These are phyloP conservation scores for Drosophila repleta DNA, from an alignment of 1,140 invertebrate genomes.

Conservation along the genomic window DNA sequence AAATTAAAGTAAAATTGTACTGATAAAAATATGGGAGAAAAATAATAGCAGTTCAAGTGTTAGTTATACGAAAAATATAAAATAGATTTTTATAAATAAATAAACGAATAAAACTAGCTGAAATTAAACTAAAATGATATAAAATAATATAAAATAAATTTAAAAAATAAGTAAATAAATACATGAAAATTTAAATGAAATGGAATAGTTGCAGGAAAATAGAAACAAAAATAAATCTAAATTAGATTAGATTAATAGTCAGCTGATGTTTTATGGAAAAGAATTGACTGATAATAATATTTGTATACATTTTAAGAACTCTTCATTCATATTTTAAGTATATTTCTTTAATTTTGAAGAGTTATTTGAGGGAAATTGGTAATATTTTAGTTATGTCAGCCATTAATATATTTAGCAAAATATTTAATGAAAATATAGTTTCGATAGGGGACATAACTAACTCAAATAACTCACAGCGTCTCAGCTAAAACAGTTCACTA, in stretches of 20 bases:
- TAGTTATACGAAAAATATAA: slow-evolving; percentile 7
- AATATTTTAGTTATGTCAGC: too few relatives aligned
- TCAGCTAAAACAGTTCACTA: slow-evolving; percentile 15
- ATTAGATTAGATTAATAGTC: slow-evolving; percentile 15
- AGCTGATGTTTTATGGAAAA: too few relatives aligned
- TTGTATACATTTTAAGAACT: too few relatives aligned
- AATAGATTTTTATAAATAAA: not conserved
- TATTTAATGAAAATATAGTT: too few relatives aligned
- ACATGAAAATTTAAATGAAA: slow-evolving; percentile 7
- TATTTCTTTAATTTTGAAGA: too few relatives aligned
- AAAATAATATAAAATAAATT: not conserved
- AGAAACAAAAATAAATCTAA: not conserved
- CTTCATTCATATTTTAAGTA: too few relatives aligned
- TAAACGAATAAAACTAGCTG: not conserved
- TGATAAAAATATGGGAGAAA: not conserved
- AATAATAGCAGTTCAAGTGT: slow-evolving; percentile 14
- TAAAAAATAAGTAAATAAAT: not conserved
- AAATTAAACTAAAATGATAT: slow-evolving; percentile 16
- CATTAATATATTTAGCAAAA: too few relatives aligned
- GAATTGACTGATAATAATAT: too few relatives aligned
- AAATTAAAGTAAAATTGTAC: slow-evolving; percentile 8
- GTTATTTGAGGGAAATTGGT: too few relatives aligned
- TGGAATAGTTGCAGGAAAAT: not conserved
- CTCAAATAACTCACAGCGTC: too few relatives aligned
- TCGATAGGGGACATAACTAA: too few relatives aligned